Conservation (phyloP, 2,113 vertebrate genomes). For the Corythornis cristatus region DNA sequence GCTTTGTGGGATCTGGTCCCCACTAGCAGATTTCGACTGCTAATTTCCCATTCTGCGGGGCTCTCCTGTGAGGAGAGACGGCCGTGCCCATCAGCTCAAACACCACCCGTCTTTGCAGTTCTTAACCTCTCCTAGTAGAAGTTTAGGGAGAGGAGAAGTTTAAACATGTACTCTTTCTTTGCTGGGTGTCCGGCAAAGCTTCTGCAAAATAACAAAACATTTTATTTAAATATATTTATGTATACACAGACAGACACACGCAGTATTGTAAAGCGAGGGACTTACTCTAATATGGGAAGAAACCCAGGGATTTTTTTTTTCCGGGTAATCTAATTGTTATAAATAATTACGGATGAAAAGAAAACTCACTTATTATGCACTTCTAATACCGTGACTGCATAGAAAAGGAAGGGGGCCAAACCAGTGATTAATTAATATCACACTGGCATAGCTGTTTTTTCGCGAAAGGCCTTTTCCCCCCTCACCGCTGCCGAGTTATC, state of each 20-base stretch:
- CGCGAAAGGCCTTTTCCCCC: neutral
- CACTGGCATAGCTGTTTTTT: slow-evolving; percentile 34
- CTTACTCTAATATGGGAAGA: neutral
- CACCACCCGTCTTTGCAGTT: neutral
- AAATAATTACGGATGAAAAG: slow-evolving; percentile 62
- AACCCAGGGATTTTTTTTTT: neutral
- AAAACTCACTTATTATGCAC: slow-evolving; percentile 53
- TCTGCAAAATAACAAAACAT: neutral
- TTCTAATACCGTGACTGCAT: slow-evolving; percentile 45
- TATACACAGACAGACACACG: neutral
- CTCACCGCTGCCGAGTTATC: slow-evolving; percentile 8
- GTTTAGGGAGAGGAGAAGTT: neutral
- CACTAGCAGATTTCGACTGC: slow-evolving; percentile 39
- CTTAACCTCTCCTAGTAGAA: fast-evolving
- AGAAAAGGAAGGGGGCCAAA: slow-evolving; percentile 27
- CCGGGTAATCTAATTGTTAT: slow-evolving; percentile 33
- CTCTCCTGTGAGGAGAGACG: neutral
- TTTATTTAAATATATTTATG: neutral
- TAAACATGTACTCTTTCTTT: neutral
- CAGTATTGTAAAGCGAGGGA: neutral
- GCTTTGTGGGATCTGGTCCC: slow-evolving; percentile 63
- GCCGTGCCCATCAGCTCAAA: neutral
- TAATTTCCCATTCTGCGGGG: slow-evolving; percentile 2
- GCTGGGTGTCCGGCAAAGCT: neutral
- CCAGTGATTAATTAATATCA: slow-evolving; percentile 65